A percentile compares a stretch with the other conserved stretches of the same genome.
phyloP scores from a whole-genome alignment of 2,113 vertebrate species.

The Seriola dumerili region DNA sequence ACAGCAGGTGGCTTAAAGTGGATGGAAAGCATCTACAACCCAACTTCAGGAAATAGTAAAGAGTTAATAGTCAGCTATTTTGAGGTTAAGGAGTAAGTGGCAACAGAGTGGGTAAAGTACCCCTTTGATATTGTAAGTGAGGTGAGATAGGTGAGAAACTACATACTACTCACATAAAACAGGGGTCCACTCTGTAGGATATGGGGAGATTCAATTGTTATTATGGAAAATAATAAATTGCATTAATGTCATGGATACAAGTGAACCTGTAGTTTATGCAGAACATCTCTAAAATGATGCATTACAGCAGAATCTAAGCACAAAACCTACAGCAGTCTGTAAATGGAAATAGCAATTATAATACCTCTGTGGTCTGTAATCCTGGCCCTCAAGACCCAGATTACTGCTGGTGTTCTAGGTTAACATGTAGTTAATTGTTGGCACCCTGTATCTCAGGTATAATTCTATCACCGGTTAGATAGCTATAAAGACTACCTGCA shows the following conservation, averaged over 20 bases:
- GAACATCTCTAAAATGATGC: slow-evolving; percentile 30
- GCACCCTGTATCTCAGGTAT: background rate
- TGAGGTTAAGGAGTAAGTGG: slow-evolving; percentile 4
- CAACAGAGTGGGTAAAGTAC: slow-evolving; percentile 55
- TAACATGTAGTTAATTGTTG: background rate
- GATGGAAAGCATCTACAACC: slow-evolving; percentile 32
- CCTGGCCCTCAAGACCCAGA: slow-evolving; percentile 25
- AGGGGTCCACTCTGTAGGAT: slow-evolving; percentile 87
- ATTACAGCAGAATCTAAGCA: slow-evolving; percentile 2
- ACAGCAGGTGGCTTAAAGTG: slow-evolving; percentile 34
- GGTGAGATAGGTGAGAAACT: slow-evolving; percentile 74
- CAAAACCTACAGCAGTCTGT: slow-evolving; percentile 25
- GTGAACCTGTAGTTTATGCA: slow-evolving; percentile 15
- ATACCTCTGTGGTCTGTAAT: slow-evolving; percentile 17
- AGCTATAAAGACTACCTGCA: background rate
- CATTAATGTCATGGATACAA: slow-evolving; percentile 74
- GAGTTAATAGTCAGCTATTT: slow-evolving; percentile 24
- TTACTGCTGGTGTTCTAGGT: slow-evolving; percentile 10
- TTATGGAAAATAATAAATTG: slow-evolving; percentile 75
- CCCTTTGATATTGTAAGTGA: slow-evolving; percentile 52
- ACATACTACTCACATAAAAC: slow-evolving; percentile 90
- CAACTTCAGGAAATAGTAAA: background rate
- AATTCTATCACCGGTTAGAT: background rate
- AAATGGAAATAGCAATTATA: slow-evolving; percentile 21
- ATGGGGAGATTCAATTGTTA: slow-evolving; percentile 80